These are phyloP conservation scores for Troglohyphantes excavatus DNA, from an alignment of 2,888 invertebrate genomes.

Conservation along the genomic window DNA sequence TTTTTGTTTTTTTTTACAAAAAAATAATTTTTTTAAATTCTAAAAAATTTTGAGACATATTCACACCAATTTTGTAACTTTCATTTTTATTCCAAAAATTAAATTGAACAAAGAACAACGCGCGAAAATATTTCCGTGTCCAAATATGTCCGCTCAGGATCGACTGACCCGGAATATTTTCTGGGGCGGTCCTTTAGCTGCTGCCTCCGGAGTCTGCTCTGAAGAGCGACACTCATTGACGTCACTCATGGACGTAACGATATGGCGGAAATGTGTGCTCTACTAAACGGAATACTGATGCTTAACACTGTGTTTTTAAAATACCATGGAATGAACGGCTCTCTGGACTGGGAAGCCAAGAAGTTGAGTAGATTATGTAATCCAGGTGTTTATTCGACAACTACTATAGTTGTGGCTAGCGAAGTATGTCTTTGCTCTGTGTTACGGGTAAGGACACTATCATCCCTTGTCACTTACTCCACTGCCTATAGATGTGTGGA, in stretches of 20 bases:
- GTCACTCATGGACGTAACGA: slow-evolving; percentile 78
- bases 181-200: slow-evolving; percentile 35
- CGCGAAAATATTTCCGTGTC: not conserved
- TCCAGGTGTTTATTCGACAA: slow-evolving; percentile 75
- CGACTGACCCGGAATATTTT: not conserved
- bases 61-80: too few relatives aligned
- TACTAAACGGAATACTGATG: slow-evolving; percentile 68
- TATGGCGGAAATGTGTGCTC: slow-evolving; percentile 78
- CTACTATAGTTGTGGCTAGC: slow-evolving; percentile 45
- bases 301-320: slow-evolving; percentile 66
- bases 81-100: too few relatives aligned
- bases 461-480: slow-evolving; percentile 33
- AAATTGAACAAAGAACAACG: too few relatives aligned
- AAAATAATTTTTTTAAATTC: too few relatives aligned
- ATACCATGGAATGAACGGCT: slow-evolving; percentile 64
- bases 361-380: slow-evolving; percentile 70
- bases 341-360: slow-evolving; percentile 51
- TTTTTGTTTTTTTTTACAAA: too few relatives aligned
- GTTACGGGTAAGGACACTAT: slow-evolving; percentile 79
- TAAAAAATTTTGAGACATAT: too few relatives aligned
- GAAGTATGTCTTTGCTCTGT: slow-evolving; percentile 80
- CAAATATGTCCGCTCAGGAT: not conserved
- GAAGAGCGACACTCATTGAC: slow-evolving; percentile 77
- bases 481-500: not conserved
- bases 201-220: slow-evolving; percentile 77